A percentile compares a stretch with the other conserved stretches of the same genome.
These are phyloP conservation scores for Oryzias woworae DNA, from an alignment of 2,113 vertebrate species.

Conservation along the genomic window DNA sequence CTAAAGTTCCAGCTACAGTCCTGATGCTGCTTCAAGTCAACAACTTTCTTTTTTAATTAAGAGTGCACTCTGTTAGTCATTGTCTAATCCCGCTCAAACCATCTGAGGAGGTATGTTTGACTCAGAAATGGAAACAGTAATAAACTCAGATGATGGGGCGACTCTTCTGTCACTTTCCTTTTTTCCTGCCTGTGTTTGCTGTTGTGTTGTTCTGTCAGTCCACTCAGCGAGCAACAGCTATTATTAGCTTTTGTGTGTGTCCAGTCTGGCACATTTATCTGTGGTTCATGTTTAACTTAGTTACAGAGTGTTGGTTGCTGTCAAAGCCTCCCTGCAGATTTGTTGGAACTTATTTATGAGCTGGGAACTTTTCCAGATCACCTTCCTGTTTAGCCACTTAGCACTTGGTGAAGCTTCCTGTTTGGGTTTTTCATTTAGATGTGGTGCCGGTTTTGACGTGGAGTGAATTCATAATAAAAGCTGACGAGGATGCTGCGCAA, in stretches of 20 bases:
- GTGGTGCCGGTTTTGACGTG: constrained; percentile 14
- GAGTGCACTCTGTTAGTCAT: no score
- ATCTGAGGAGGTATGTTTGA: no score
- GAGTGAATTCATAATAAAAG: constrained; percentile 37
- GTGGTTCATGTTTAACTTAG: constrained; percentile 77
- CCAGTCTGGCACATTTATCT: constrained; percentile 36
- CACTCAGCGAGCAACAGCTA: constrained; percentile 37
- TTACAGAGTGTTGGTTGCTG: constrained; percentile 28
- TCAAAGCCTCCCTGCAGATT: constrained; percentile 23
- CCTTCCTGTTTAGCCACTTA: constrained; percentile 58
- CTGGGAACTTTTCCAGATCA: constrained; percentile 25
- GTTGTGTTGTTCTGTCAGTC: constrained; percentile 21
- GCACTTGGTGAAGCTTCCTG: constrained; percentile 51
- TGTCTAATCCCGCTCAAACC: no score
- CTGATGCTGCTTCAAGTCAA: constrained; percentile 16
- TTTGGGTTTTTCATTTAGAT: constrained; percentile 52
- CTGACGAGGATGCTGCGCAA: neutral
- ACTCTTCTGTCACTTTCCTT: neutral
- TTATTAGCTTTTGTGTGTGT: constrained; percentile 55
- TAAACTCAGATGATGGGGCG: neutral
- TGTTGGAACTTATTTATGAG: constrained; percentile 57
- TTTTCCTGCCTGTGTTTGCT: neutral
- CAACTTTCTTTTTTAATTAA: neutral
- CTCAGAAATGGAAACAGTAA: no score
- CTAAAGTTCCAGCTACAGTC: constrained; percentile 25